Evolutionary conservation across 2,888 invertebrate genomes (phyloP).

Genomic region (Eupithecia abbreviata): DNA sequence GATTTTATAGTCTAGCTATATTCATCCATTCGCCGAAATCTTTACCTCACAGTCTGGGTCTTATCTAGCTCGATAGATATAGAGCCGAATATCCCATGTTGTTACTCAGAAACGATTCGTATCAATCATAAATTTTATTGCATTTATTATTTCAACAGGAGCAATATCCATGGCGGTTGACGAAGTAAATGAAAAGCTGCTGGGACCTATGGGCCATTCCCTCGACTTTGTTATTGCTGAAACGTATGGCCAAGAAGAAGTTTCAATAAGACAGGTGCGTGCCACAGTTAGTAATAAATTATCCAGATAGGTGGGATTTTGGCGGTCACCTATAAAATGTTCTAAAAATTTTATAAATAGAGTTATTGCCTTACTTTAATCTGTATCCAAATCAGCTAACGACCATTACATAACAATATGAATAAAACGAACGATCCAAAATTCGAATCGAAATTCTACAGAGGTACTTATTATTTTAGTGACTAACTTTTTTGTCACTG

Average conservation of each 20-base stretch:
- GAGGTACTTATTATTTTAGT: background rate
- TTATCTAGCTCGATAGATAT: background rate
- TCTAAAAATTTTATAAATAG: conserved; percentile 7
- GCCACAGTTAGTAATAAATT: conserved; percentile 37
- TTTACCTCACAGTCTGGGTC: background rate
- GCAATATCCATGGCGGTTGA: conserved; percentile 94
- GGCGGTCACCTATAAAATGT: background rate
- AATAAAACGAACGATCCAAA: background rate
- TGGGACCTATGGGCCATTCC: conserved; percentile 87
- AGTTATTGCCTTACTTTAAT: background rate
- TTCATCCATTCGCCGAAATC: background rate
- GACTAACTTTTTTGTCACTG: background rate
- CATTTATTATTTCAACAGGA: conserved; percentile 77
- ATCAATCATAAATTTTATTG: background rate
- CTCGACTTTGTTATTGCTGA: conserved; percentile 93
- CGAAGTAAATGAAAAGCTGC: conserved; percentile 88
- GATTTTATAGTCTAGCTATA: background rate
- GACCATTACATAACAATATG: background rate
- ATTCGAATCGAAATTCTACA: background rate
- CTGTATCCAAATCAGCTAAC: no score
- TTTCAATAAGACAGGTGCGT: conserved; percentile 88
- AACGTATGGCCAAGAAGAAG: conserved; percentile 94
- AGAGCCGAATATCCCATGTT: background rate
- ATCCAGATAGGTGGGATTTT: background rate
- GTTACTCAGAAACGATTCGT: background rate